These are phyloP conservation scores for Actenoides hombroni DNA, from an alignment of 2,113 vertebrate species.

Conservation along the genomic window DNA sequence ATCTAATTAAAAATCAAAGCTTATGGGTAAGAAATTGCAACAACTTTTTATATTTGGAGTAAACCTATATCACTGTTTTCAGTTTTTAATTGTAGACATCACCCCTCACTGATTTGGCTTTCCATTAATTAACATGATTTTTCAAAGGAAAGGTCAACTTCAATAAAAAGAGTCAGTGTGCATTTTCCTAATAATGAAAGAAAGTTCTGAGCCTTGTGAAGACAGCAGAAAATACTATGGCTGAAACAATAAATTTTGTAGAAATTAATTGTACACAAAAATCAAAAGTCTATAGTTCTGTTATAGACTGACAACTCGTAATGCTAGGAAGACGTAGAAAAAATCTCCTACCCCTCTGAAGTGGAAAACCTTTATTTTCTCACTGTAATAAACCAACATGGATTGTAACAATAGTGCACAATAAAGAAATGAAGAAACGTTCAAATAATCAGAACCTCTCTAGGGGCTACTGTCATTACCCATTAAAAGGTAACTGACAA, in stretches of 20 bases:
- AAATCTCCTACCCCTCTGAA: neutral
- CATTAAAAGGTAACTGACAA: constrained; percentile 55
- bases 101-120: neutral
- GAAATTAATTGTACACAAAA: neutral
- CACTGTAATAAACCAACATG: neutral
- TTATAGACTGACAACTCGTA: neutral
- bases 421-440: neutral
- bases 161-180: neutral
- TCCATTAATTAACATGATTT: neutral
- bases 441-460: constrained; percentile 50
- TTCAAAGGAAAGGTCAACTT: neutral
- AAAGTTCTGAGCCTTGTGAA: neutral
- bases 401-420: neutral
- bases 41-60: neutral
- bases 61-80: neutral
- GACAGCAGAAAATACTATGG: neutral
- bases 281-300: neutral
- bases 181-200: neutral
- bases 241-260: neutral
- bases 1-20: neutral
- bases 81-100: neutral
- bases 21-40: neutral
- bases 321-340: neutral
- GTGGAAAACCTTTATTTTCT: neutral
- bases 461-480: constrained; percentile 18